Conservation (phyloP, 2,888 invertebrate genomes). For the Bellardia bayeri region DNA sequence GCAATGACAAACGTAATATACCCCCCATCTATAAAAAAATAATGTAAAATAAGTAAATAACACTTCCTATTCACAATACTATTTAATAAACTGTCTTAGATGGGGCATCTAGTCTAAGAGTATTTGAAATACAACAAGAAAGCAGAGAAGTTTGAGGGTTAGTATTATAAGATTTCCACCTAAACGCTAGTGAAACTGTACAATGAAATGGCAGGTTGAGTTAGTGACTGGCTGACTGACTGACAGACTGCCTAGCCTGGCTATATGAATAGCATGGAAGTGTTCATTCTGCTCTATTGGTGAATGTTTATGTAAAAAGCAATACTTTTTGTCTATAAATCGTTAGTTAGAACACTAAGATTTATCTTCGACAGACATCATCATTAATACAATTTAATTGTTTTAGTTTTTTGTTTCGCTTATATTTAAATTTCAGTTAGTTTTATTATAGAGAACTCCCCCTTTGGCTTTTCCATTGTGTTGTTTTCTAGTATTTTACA, state of each 20-base stretch:
- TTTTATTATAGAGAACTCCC: not conserved
- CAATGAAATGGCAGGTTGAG: not conserved
- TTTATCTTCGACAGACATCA: conserved; percentile 14
- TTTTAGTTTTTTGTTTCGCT: not conserved
- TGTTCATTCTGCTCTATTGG: too few relatives aligned
- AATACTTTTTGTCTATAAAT: not conserved
- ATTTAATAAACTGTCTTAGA: too few relatives aligned
- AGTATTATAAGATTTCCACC: not conserved
- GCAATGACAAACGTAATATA: too few relatives aligned
- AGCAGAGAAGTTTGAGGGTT: not conserved
- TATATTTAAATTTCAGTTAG: not conserved
- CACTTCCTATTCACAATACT: too few relatives aligned
- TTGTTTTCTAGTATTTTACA: not conserved
- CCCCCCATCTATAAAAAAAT: too few relatives aligned
- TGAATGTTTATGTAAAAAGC: not conserved
- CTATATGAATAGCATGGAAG: too few relatives aligned
- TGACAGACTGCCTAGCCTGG: not conserved
- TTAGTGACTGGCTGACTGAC: not conserved
- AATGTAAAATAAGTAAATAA: too few relatives aligned
- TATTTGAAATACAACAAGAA: not conserved
- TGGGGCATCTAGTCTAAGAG: too few relatives aligned
- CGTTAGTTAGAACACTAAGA: not conserved
- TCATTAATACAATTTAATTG: conserved; percentile 26
- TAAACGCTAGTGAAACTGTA: not conserved
- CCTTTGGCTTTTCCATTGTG: not conserved